Conservation (phyloP, 2,888 invertebrate genomes). For the Drepanosiphum platanoidis region DNA sequence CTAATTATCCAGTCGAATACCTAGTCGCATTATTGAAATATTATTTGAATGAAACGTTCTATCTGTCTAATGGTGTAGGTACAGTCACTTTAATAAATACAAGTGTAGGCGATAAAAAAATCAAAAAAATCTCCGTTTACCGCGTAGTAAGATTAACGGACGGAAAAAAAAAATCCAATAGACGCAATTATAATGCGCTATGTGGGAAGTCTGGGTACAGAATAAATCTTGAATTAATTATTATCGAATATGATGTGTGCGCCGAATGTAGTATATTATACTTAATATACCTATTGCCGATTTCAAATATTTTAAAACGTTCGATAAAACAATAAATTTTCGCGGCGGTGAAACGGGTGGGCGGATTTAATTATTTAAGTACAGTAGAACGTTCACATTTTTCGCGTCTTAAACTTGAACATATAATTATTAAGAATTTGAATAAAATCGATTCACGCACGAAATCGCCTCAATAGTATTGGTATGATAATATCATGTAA, state of each 20-base stretch:
- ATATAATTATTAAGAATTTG: conserved; percentile 6
- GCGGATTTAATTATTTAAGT: neutral
- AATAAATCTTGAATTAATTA: neutral
- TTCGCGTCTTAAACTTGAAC: neutral
- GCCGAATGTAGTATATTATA: conserved; percentile 12
- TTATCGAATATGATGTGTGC: neutral
- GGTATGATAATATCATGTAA: neutral
- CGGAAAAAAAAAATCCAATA: neutral
- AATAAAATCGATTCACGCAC: neutral
- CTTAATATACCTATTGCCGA: neutral
- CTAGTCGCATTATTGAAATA: neutral
- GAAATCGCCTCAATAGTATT: neutral
- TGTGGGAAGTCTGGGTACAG: neutral
- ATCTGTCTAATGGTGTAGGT: no score
- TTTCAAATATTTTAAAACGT: neutral
- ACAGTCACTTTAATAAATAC: neutral
- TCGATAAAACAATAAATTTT: neutral
- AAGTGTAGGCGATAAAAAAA: conserved; percentile 3
- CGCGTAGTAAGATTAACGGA: neutral
- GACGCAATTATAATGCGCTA: neutral
- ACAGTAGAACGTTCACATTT: neutral
- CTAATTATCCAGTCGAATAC: no score
- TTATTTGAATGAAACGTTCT: neutral
- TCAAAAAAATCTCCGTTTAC: neutral
- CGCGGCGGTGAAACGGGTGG: neutral